These are phyloP conservation scores for Tetragonula clypearis DNA, from an alignment of 1,140 invertebrate genomes.

Conservation along the genomic window DNA sequence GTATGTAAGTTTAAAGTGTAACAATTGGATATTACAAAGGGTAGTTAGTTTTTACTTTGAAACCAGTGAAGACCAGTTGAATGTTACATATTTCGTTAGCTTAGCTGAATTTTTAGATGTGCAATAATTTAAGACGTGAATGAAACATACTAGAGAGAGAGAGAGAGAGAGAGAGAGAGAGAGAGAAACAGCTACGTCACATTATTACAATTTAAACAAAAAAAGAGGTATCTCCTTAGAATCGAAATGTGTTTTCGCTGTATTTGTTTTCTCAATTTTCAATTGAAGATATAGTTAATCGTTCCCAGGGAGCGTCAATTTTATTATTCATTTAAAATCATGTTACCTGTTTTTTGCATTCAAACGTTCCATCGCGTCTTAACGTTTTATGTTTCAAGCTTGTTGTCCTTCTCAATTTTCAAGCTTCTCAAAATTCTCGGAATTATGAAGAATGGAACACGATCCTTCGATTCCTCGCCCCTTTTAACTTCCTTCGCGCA, in stretches of 20 bases:
- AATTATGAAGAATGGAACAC: neutral
- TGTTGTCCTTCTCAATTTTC: too few relatives aligned
- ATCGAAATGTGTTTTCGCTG: neutral
- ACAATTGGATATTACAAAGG: neutral
- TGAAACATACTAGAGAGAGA: too few relatives aligned
- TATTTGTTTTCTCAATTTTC: too few relatives aligned
- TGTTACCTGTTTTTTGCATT: too few relatives aligned
- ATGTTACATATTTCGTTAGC: neutral
- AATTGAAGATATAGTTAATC: rapidly evolving
- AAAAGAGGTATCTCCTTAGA: neutral
- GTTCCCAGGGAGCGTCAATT: neutral
- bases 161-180: too few relatives aligned
- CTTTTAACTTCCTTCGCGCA: neutral
- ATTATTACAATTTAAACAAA: neutral
- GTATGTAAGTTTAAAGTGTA: too few relatives aligned
- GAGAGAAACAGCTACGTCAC: too few relatives aligned
- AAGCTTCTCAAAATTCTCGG: neutral
- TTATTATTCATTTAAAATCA: neutral
- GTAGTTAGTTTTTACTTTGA: neutral
- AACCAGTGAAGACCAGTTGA: neutral
- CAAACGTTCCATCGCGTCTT: too few relatives aligned
- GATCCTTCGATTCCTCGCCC: neutral
- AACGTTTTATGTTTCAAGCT: too few relatives aligned
- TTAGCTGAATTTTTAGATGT: neutral
- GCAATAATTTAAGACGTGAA: too few relatives aligned